Evolutionary conservation across 2,797 vertebrate species (phyloP).

Genomic region (Phaenicophaeus curvirostris): DNA sequence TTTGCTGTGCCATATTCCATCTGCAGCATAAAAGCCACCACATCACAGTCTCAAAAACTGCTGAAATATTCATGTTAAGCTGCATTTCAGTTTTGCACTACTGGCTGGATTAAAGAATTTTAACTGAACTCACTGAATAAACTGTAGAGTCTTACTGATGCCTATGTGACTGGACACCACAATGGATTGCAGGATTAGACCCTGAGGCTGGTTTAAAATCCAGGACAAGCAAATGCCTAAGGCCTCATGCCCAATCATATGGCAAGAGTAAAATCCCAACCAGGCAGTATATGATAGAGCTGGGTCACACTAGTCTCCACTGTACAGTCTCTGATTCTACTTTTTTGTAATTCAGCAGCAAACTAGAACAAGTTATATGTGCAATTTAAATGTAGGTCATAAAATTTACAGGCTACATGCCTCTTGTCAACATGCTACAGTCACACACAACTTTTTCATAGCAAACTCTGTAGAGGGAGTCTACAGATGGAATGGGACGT

Average conservation of each 20-base stretch:
- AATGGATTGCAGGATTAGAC: not conserved
- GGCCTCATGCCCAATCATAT: not conserved
- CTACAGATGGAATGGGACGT: not conserved
- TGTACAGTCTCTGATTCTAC: not conserved
- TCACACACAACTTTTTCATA: not conserved
- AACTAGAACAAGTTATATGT: not conserved
- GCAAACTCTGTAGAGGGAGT: not conserved
- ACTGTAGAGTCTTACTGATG: not conserved
- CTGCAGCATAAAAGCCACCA: not conserved
- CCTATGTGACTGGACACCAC: accelerated
- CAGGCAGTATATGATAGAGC: not conserved
- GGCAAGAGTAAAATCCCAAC: not conserved
- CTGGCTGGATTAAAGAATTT: not conserved
- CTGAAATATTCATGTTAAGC: not conserved
- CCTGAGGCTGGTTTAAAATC: not conserved
- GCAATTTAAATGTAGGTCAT: not conserved
- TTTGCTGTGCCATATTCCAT: not conserved
- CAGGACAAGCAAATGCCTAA: not conserved
- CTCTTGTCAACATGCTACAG: not conserved
- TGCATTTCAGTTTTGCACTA: not conserved
- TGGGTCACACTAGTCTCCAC: not conserved
- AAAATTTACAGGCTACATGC: not conserved
- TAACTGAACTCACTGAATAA: not conserved
- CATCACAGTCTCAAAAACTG: not conserved
- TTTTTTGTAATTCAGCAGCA: not conserved